Evolutionary conservation across 2,888 invertebrate genomes (phyloP).

Genomic region (Melinopterus prodromus): DNA sequence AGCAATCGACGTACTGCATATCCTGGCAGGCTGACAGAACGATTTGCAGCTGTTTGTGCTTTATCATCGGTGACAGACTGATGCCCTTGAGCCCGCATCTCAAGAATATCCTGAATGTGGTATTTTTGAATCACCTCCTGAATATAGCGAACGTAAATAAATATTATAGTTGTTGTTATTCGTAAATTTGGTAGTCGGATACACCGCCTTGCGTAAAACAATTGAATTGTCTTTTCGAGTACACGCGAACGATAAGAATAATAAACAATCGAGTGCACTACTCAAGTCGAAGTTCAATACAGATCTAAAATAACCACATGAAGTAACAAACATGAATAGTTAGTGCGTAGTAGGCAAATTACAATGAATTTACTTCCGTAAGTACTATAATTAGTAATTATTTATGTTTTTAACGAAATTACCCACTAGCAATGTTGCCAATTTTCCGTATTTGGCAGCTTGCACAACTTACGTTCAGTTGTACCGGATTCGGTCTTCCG

Average conservation of each 20-base stretch:
- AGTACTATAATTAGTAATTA: not conserved
- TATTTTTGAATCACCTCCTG: slow-evolving; percentile 19
- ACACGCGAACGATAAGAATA: not conserved
- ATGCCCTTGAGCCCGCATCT: slow-evolving; percentile 15
- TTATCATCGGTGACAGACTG: not conserved
- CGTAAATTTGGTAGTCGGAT: not conserved
- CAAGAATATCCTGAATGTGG: slow-evolving; percentile 18
- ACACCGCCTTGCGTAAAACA: not conserved
- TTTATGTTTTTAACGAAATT: not conserved
- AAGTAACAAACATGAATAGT: not conserved
- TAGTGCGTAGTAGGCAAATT: not conserved
- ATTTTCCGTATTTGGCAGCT: not conserved
- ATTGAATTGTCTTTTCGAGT: not conserved
- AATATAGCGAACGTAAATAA: slow-evolving; percentile 6
- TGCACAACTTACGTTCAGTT: too few species aligned
- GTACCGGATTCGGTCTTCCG: too few species aligned
- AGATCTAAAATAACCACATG: not conserved
- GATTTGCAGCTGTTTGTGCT: slow-evolving; percentile 11
- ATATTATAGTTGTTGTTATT: not conserved
- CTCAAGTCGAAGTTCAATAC: too few species aligned
- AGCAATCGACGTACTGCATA: not conserved
- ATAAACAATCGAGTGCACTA: not conserved
- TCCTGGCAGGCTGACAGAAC: slow-evolving; percentile 16
- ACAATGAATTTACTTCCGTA: not conserved
- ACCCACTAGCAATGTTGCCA: not conserved